These are phyloP conservation scores for Acanthopleura granulata DNA, from an alignment of 2,888 invertebrate species.

Conservation along the genomic window DNA sequence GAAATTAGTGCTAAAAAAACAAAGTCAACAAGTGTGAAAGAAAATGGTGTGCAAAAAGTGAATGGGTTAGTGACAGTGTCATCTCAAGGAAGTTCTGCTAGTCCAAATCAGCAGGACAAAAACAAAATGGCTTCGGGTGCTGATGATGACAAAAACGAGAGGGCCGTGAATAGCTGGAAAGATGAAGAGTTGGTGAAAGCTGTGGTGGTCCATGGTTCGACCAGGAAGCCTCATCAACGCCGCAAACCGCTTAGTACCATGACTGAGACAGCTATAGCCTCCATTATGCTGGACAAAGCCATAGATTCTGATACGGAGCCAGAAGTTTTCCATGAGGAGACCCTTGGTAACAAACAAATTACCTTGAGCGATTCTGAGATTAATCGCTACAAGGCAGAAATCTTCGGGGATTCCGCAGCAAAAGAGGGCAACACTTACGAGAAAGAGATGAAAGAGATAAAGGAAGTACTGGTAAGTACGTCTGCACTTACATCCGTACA, in stretches of 20 bases:
- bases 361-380: not conserved
- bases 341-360: not conserved
- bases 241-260: not conserved
- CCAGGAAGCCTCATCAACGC: not conserved
- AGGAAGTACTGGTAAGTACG: not conserved
- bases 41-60: too few relatives aligned
- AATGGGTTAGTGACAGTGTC: too few relatives aligned
- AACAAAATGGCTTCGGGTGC: too few relatives aligned
- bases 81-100: too few relatives aligned
- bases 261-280: constrained; percentile 19
- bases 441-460: not conserved
- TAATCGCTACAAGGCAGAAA: constrained; percentile 8
- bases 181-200: constrained; percentile 11
- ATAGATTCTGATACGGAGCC: not conserved
- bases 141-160: too few relatives aligned
- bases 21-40: too few relatives aligned
- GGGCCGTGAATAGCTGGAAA: not conserved
- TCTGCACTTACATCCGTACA: not conserved
- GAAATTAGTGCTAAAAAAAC: too few relatives aligned
- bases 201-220: not conserved
- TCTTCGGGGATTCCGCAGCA: not conserved
- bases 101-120: too few relatives aligned
- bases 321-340: not conserved
- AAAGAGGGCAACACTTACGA: not conserved
- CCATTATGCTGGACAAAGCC: constrained; percentile 17